Evolutionary conservation across 2,888 invertebrate species (phyloP).

Genomic region (Malachius bipustulatus): DNA sequence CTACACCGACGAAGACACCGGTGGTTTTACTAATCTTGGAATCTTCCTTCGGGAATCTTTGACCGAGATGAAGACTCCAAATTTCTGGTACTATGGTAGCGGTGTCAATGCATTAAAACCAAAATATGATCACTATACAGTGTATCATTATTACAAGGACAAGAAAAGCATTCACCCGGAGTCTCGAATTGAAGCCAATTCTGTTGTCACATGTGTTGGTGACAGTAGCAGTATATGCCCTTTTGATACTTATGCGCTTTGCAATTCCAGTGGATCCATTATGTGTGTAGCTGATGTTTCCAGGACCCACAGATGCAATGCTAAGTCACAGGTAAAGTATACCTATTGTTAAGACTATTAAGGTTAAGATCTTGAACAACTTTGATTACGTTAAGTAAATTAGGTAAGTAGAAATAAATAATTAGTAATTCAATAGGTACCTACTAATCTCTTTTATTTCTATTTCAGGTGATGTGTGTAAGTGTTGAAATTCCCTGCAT

Average conservation of each 20-base stretch:
- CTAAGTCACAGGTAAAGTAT: conserved; percentile 21
- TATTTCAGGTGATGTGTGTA: conserved; percentile 30
- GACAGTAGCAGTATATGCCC: conserved; percentile 32
- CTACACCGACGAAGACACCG: conserved; percentile 23
- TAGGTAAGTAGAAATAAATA: no score
- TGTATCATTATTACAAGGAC: conserved; percentile 34
- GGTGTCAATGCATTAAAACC: conserved; percentile 24
- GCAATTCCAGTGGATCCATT: conserved; percentile 33
- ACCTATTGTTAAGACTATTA: no score
- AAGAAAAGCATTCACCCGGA: conserved; percentile 25
- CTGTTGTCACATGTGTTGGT: conserved; percentile 29
- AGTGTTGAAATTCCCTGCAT: conserved; percentile 29
- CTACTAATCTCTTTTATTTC: no score
- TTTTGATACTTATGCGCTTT: conserved; percentile 30
- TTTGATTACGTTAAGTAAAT: no score
- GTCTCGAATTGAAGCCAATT: conserved; percentile 28
- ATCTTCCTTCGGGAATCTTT: conserved; percentile 29
- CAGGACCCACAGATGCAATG: conserved; percentile 29
- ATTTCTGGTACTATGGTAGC: conserved; percentile 21
- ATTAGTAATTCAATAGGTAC: no score
- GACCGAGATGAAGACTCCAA: conserved; percentile 26
- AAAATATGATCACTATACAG: conserved; percentile 29
- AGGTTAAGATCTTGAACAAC: no score
- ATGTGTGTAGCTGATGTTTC: conserved; percentile 32
- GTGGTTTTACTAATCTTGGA: conserved; percentile 27